These are phyloP conservation scores for Meghimatium bilineatum DNA, from an alignment of 2,888 invertebrate genomes.

Conservation along the genomic window DNA sequence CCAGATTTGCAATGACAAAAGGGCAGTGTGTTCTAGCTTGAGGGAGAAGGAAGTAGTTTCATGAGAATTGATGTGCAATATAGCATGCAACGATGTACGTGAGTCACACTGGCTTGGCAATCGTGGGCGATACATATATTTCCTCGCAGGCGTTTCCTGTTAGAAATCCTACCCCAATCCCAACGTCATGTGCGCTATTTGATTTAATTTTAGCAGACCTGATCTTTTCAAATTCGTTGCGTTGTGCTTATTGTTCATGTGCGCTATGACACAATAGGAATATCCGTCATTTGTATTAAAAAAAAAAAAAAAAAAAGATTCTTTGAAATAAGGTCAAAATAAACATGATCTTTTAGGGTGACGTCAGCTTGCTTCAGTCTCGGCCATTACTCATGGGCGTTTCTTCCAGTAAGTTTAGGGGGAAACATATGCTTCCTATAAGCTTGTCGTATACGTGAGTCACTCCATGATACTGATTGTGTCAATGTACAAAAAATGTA, in stretches of 20 bases:
- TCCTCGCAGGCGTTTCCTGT: background rate
- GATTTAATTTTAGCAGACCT: no score
- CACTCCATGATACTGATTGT: background rate
- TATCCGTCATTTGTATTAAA: no score
- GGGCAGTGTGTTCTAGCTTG: conserved; percentile 20
- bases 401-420: background rate
- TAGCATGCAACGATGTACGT: background rate
- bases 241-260: no score
- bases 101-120: conserved; percentile 8
- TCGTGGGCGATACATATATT: background rate
- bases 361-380: background rate
- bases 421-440: background rate
- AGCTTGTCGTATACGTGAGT: background rate
- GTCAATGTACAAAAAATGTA: background rate
- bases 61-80: background rate
- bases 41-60: background rate
- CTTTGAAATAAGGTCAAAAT: no score
- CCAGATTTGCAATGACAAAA: conserved; percentile 18
- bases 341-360: background rate
- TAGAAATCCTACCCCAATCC: background rate
- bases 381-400: background rate
- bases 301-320: no score
- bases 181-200: no score
- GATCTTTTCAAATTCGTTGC: no score
- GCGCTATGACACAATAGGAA: no score